Evolutionary conservation across 35 echinoderm and acorn worm genomes (phyloP), one percentile per base, ranked within the genome.

Genomic region (Heliocidaris tuberculata): DNA sequence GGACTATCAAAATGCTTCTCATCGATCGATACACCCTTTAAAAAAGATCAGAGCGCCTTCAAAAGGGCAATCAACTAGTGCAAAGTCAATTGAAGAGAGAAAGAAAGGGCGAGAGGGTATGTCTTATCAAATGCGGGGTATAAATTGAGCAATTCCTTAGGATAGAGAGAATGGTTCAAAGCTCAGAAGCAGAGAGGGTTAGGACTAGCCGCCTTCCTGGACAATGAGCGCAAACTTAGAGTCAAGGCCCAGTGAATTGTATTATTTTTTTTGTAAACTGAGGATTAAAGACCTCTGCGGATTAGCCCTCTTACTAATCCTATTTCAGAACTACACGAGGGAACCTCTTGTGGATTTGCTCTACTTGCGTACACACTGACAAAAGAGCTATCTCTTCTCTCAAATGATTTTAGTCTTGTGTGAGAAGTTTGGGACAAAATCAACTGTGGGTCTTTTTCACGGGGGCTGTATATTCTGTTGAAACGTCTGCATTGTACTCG

Each of bases 231-330:
- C 21, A n/a, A 27, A 78, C 19, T 7, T 78, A 89, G 87, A 89
- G 87, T 89, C 87, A 89, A 89, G 87, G 87, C 29, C 87, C 87
- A 27, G 12, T 89, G 87, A 47, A 89, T 89, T 89, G 87, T 47
- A 48, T 48, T 17, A 47, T 9, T 89, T 89, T 89, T 89, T 89
- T 89, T 87, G 29, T n/a, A 89, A 78, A 78, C 65, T 78, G 87
- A 35, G 87, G 87, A 88, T 88, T 88, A 88, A 88, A 32, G 47
- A 11, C 31, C 87, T 78, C 31, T 31, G 35, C 32, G 32, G 47
- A n/a, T 89, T 89, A 89, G 2, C 47, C 87, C 17, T 32, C 2
- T n/a, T 48, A 24, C 19, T 89, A 89, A 89, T 89, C 87, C 87
- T 89, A 89, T 89, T 89, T 89, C 12, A 48, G 31, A 32, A 78